Base-by-base conservation (phyloP, 2,797 vertebrate species). In the Acridotheres tristis region DNA sequence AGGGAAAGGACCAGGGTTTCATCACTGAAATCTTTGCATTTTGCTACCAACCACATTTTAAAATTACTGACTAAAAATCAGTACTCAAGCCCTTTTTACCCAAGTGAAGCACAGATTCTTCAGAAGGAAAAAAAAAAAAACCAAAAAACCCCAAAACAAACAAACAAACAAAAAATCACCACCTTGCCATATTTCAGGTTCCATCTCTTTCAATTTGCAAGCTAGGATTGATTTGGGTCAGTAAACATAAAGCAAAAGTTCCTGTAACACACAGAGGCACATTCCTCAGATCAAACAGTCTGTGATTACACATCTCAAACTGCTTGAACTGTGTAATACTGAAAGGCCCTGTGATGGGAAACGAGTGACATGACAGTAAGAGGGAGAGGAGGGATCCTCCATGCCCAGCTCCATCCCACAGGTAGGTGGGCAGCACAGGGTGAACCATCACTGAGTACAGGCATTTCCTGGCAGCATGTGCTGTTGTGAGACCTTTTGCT, bases 331-430 rank as follows among this genome's bases (percentile, higher is more conserved):
- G 67, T 1, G 22, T 79, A 63, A 91, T 82, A 88, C 29, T 40
- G 93, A 93, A 94, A 95, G 71, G 45, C 19, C 68, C 77, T 54
- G 61, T 88, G 94, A 93, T 81, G 95, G 89, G 96, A 96, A 95
- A 91, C 0, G 2, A 67, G 66, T 73, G 89, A 66, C 76, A 57
- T 73, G 93, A 84, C 89, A 88, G 92, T 82, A 93, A 88, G 59
- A 0, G 3, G 89, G 88, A 88, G 89, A 88, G 63, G 48, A 94
- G 65, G 88, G 54, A 93, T 55, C 57, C 63, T 92, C 80, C 55
- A 23, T 32, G 62, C 45, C 36, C 79, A 47, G 82, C 83, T 72
- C 58, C 59, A 47, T 88, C 88, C 73, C 91, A 67, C 96, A 73
- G 90, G 57, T 26, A 79, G 82, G 83, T 84, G 88, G 71, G 92